Evolutionary conservation across 2,113 vertebrate genomes (phyloP), one percentile per base, ranked within the genome.

Genomic region (Notiomystis cincta): DNA sequence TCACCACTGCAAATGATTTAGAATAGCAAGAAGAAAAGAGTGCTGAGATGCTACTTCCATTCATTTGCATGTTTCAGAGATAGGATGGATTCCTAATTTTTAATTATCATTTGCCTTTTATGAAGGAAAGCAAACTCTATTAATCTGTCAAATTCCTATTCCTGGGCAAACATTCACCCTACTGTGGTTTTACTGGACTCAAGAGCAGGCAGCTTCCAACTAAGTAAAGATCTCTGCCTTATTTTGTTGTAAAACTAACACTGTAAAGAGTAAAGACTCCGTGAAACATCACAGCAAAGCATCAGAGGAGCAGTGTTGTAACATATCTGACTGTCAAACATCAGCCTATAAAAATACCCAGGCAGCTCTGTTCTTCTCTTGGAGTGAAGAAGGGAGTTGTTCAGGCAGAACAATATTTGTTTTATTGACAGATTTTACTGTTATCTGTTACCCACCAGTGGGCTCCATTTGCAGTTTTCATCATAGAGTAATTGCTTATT

Each of bases 401-500:
- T 73, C 72, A 90, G 33, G 90, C 92, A 89, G 51, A 90, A 89
- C 79, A 72, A 20, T 84, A 88, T 94, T 96, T 95, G 81, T 80
- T 97, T 97, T 92, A 97, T 95, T 97, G 97, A 96, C 96, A 96
- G 91, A 80, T 90, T 96, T 95, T 90, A 84, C 71, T 56, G 84
- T 81, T 98, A 61, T 94, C 97, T 95, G 82, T 94, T 94, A 93
- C 78, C 80, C 96, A 96, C 93, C 96, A 96, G 87, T 77, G 95
- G 76, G 73, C 87, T 92, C 80, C 78, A 19, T 88, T 93, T 86
- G 76, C 89, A 82, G 67, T 94, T 95, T 92, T 81, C 90, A 95
- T 97, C 95, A 87, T 66, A 56, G 81, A 95, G 82, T 96, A 97
- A 97, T 96, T 96, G 89, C 90, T 97, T 96, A 96, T 97, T 96